phyloP scores from a whole-genome alignment of 2,113 vertebrate genomes.

The Amia ocellicauda region DNA sequence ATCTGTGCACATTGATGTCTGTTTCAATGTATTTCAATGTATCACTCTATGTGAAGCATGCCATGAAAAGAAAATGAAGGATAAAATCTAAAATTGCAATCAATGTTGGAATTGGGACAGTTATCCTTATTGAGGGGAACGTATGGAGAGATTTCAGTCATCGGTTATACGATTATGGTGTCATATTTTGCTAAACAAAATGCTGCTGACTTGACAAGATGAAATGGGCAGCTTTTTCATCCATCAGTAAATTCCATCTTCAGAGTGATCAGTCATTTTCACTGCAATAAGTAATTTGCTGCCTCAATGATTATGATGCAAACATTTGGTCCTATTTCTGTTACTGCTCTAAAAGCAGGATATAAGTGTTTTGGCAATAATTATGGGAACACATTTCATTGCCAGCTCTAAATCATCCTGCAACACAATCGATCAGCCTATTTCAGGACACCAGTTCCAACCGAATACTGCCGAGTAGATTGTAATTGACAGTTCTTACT shows the following conservation, averaged over 20 bases:
- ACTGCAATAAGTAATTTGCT: constrained; percentile 12
- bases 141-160: constrained; percentile 17
- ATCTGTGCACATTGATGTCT: too few species aligned
- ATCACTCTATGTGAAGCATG: too few species aligned
- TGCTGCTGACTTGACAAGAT: constrained; percentile 41
- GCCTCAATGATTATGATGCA: constrained; percentile 1
- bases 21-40: too few species aligned
- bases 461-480: too few species aligned
- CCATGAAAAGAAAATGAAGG: constrained; percentile 22
- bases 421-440: too few species aligned
- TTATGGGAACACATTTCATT: too few species aligned
- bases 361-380: not conserved
- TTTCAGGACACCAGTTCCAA: too few species aligned
- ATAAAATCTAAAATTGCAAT: constrained; percentile 36
- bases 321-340: not conserved
- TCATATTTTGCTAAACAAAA: constrained; percentile 1
- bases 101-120: constrained; percentile 31
- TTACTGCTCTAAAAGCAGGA: not conserved
- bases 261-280: not conserved
- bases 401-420: too few species aligned
- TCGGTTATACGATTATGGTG: constrained; percentile 18
- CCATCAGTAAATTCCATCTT: constrained; percentile 33
- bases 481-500: too few species aligned
- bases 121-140: constrained; percentile 4
- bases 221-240: constrained; percentile 32